Conservation (phyloP, 2,113 vertebrate genomes). For the Colinus virginianus region DNA sequence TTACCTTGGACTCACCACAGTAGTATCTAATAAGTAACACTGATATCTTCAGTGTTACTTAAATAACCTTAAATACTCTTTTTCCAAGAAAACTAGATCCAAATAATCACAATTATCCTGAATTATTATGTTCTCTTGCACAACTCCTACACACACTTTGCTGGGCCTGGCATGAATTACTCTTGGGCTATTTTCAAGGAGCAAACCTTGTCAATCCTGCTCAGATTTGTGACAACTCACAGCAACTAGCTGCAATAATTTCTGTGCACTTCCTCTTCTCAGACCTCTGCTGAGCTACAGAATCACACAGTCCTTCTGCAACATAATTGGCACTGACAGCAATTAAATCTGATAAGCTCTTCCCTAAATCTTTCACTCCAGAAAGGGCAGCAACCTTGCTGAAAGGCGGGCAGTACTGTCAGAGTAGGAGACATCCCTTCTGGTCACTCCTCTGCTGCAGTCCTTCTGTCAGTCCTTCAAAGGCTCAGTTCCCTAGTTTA, state of each 20-base stretch:
- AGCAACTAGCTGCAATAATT: background rate
- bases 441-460: background rate
- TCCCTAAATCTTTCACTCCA: background rate
- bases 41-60: background rate
- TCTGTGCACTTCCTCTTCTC: background rate
- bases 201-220: background rate
- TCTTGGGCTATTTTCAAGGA: background rate
- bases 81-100: background rate
- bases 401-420: rapidly evolving
- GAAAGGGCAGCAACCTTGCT: background rate
- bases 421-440: background rate
- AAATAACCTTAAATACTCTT: background rate
- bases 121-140: background rate
- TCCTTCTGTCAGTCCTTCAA: background rate
- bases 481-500: rapidly evolving
- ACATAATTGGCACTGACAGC: background rate
- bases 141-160: background rate
- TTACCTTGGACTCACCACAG: background rate
- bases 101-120: background rate
- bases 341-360: conserved; percentile 12
- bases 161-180: background rate
- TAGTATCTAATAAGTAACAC: background rate
- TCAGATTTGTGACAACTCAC: background rate
- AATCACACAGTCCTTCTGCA: background rate
- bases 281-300: background rate